Evolutionary conservation across 2,797 vertebrate species (phyloP).

Genomic region (Rhinoraja longicauda): DNA sequence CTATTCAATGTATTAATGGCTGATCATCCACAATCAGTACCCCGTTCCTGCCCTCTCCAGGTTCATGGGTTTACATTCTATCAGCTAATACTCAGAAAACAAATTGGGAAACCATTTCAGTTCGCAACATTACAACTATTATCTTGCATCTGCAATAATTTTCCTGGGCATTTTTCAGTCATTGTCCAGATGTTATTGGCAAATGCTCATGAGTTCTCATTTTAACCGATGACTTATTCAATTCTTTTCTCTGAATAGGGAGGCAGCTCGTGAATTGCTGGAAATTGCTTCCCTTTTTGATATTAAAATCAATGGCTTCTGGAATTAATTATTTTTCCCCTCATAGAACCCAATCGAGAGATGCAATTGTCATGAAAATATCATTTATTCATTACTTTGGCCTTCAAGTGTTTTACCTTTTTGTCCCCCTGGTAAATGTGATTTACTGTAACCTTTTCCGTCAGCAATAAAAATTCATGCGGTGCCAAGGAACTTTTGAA

Average conservation of each 20-base stretch:
- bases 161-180: background rate
- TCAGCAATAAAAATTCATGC: background rate
- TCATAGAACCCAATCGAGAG: constrained; percentile 45
- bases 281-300: constrained; percentile 54
- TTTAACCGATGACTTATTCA: constrained; percentile 15
- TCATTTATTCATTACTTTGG: constrained; percentile 45
- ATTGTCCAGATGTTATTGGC: constrained; percentile 2
- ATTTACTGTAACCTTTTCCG: constrained; percentile 44
- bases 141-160: constrained; percentile 11
- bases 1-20: too few relatives aligned
- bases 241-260: constrained; percentile 44
- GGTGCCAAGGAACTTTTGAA: background rate
- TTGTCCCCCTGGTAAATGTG: constrained; percentile 45
- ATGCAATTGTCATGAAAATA: constrained; percentile 40
- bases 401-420: constrained; percentile 28
- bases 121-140: constrained; percentile 26
- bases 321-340: constrained; percentile 44
- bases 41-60: too few relatives aligned
- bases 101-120: background rate
- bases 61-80: background rate
- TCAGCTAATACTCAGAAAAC: background rate
- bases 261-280: constrained; percentile 51
- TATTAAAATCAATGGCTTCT: constrained; percentile 58
- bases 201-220: constrained; percentile 21
- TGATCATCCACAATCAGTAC: too few relatives aligned